Conservation (phyloP, 2,888 invertebrate species). For the Phalera bucephala region DNA sequence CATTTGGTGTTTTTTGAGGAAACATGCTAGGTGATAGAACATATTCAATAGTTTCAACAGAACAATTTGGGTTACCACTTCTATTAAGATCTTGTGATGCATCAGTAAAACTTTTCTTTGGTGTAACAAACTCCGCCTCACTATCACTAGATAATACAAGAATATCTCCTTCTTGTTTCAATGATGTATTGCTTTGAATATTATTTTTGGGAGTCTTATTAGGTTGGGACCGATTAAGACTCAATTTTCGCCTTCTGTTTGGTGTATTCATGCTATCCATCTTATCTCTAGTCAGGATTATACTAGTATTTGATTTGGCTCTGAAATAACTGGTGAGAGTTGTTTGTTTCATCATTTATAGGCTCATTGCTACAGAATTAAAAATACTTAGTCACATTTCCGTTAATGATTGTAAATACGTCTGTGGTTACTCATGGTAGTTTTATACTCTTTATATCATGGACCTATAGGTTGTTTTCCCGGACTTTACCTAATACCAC, state of each 20-base stretch:
- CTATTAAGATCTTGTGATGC: too few relatives aligned
- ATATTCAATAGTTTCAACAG: constrained; percentile 16
- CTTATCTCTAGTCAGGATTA: constrained; percentile 6
- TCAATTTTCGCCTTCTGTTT: constrained; percentile 42
- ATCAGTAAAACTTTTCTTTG: neutral
- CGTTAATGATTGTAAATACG: too few relatives aligned
- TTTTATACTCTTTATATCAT: too few relatives aligned
- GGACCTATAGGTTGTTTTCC: too few relatives aligned
- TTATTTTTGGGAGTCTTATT: constrained; percentile 32
- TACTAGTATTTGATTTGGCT: constrained; percentile 24
- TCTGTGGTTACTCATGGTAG: too few relatives aligned
- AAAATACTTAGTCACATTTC: too few relatives aligned
- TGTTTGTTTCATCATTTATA: too few relatives aligned
- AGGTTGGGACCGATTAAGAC: constrained; percentile 35
- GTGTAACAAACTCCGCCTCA: constrained; percentile 26
- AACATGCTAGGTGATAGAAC: constrained; percentile 15
- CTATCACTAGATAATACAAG: constrained; percentile 53
- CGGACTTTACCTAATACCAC: too few relatives aligned
- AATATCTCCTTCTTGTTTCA: constrained; percentile 18
- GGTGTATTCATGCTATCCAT: constrained; percentile 15
- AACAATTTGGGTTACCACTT: constrained; percentile 1
- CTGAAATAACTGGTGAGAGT: constrained; percentile 31
- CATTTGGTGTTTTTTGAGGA: constrained; percentile 1
- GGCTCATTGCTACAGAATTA: constrained; percentile 5
- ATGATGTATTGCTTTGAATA: constrained; percentile 5